Conservation (phyloP, 2,113 vertebrate species). For the Fregata magnificens region DNA sequence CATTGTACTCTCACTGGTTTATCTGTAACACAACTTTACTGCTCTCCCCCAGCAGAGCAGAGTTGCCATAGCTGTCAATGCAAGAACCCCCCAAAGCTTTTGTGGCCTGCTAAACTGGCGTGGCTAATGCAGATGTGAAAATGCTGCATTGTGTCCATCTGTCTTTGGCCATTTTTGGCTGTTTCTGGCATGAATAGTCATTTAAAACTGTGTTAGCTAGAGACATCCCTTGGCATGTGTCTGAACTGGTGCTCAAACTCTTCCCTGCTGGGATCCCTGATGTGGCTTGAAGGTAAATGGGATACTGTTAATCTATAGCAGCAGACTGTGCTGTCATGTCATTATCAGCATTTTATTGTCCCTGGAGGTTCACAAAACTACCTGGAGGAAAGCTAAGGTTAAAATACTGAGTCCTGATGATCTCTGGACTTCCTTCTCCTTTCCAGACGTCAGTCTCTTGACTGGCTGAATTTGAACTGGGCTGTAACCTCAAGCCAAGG, state of each 20-base stretch:
- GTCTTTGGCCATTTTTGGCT: neutral
- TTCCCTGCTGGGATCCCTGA: neutral
- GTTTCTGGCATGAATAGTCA: neutral
- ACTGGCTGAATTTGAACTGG: neutral
- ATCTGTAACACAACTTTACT: neutral
- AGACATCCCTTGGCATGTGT: neutral
- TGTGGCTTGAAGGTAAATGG: neutral
- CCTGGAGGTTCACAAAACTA: neutral
- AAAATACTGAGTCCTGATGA: neutral
- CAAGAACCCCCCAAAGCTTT: neutral
- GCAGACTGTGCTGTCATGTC: accelerated
- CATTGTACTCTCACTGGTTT: neutral
- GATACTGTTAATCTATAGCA: neutral
- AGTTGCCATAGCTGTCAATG: neutral
- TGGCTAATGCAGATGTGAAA: neutral
- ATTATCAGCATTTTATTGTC: neutral
- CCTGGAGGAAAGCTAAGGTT: neutral
- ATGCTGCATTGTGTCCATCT: neutral
- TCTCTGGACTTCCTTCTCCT: neutral
- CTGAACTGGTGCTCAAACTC: neutral
- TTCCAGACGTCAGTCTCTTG: neutral
- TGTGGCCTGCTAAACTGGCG: neutral
- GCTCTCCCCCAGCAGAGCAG: neutral
- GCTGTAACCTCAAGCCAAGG: neutral
- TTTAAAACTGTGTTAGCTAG: neutral